A percentile compares a stretch with the other conserved stretches of the same genome.
These are phyloP conservation scores for Petrolisthes cinctipes DNA, from an alignment of 2,888 invertebrate species.

Conservation along the genomic window DNA sequence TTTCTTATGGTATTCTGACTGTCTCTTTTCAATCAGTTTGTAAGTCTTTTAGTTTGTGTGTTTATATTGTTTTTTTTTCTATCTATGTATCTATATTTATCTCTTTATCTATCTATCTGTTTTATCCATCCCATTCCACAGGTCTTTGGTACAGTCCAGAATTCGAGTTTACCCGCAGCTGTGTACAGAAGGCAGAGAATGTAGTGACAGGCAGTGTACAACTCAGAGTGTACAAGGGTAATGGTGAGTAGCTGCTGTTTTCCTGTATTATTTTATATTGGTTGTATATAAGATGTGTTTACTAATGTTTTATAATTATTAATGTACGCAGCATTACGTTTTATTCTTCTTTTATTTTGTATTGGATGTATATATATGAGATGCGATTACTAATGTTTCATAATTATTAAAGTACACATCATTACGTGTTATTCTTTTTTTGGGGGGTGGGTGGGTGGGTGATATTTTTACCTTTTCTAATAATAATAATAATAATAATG, in stretches of 20 bases:
- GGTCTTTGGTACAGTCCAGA: conserved; percentile 90
- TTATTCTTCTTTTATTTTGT: too few species aligned
- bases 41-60: too few species aligned
- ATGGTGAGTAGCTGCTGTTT: conserved; percentile 72
- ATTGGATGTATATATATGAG: too few species aligned
- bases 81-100: neutral
- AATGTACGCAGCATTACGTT: too few species aligned
- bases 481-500: too few species aligned
- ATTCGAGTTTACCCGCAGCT: conserved; percentile 78
- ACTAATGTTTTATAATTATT: too few species aligned
- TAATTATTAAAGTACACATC: neutral
- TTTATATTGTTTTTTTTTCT: neutral
- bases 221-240: conserved; percentile 81
- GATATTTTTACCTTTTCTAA: too few species aligned
- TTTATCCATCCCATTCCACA: conserved; percentile 63
- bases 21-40: too few species aligned
- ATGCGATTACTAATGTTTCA: too few species aligned
- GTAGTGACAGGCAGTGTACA: conserved; percentile 80
- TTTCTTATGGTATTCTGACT: neutral
- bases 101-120: neutral
- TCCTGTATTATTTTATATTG: neutral
- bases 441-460: too few species aligned
- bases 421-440: neutral
- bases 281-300: neutral
- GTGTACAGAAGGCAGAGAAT: conserved; percentile 80